Evolutionary conservation across 2,888 invertebrate genomes (phyloP), one percentile per base, ranked within the genome.

Genomic region (Lycocerus yunnanus): DNA sequence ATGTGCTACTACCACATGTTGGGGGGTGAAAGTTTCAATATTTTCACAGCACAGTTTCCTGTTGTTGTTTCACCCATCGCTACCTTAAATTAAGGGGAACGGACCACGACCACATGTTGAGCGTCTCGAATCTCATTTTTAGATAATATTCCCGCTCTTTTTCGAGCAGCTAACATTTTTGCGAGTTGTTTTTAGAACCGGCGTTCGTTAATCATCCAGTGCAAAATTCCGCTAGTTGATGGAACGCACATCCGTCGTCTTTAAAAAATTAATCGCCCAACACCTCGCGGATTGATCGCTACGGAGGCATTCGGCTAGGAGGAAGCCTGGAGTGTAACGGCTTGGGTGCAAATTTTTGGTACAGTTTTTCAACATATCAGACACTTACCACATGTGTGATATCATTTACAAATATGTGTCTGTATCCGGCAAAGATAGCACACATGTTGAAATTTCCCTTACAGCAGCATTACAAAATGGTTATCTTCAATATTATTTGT

Each of bases 401-500:
- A 80, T 80, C 80, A 76, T 73, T 78, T 78, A 80, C 79, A 79
- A 80, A 79, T 80, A 80, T 80, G 79, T 78, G 80, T 78, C 80
- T 80, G 80, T 80, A 80, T 80, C 80, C 80, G 80, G 79, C 78
- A 69, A 74, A 79, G 78, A 79, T 80, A 79, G 77, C 78, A 78
- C 78, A 78, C 73, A 73, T 75, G 75, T 78, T 77, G 66, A 74
- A 67, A 74, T 72, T 74, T 74, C 74, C 69, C 73, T 61, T 68
- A 24, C 18, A 71, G 18, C 43, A 15, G 58, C 58, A 58, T 5
- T 14, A 1, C n/a, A 8, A 43, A 43, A 43, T n/a, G 43, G 43
- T 43, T 43, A 13, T 43, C 43, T 43, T 0, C 2, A 43, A 43
- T 21, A 3, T 43, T 43, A 24, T 24, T 24, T 24, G 21, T n/a